Base-by-base conservation (phyloP, 2,113 vertebrate genomes). In the Tragulus kanchil region DNA sequence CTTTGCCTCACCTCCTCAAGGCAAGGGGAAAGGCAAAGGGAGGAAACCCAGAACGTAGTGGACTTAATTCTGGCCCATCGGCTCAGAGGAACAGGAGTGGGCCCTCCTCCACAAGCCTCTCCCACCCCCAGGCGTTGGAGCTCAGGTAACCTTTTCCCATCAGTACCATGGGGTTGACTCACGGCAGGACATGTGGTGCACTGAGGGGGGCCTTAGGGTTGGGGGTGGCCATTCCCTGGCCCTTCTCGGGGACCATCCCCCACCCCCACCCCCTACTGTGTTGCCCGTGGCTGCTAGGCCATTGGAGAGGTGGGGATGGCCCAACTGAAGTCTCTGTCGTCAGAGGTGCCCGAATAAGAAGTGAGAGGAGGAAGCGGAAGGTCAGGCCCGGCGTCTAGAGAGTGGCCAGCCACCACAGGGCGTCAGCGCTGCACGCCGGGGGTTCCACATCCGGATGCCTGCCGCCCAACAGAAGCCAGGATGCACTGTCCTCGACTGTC, bases 361-460 rank as follows among this genome's bases (percentile, higher is more conserved):
- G 88, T 95, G 94, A 94, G 93, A 97, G 77, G 97, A 94, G 96
- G 92, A 96, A 97, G 88, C 67, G 85, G 88, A 69, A 92, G 73
- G 85, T 64, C 73, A 75, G 48, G 61, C 36, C 69, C 79, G 81
- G 62, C 85, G n/a, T 93, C 86, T 93, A 23, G 77, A 87, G 82
- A 69, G 94, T 25, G 58, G 69, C 62, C 64, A 73, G 81, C 90
- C 87, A 89, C 90, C 78, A 59, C 89, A 90, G 26, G 87, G 16
- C 62, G 61, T n/a, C 84, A 95, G 92, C 89, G 26, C 50, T 15
- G 2, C 45, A 45, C 64, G 87, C 86, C 50, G 77, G 73, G 81
- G 58, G 52, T 88, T 85, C 81, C 52, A 14, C 26, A 26, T 89
- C 67, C n/a, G 2, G 7, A 50, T 50, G 3, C 25, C 6, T 8